These are phyloP conservation scores for Passer montanus DNA, from an alignment of 2,113 vertebrate species.

Conservation along the genomic window DNA sequence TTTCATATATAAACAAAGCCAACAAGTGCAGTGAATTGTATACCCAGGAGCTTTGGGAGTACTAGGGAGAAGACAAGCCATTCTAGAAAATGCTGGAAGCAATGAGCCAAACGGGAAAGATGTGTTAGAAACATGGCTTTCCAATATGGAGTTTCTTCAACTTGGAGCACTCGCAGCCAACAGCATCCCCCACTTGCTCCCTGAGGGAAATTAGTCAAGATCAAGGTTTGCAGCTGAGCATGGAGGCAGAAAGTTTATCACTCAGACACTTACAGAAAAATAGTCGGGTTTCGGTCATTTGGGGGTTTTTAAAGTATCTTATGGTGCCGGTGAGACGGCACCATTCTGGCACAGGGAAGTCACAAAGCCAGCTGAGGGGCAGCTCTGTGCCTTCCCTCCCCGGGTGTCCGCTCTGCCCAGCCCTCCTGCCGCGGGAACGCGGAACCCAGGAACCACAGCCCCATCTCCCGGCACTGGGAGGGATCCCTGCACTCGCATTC, in stretches of 20 bases:
- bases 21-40: not conserved
- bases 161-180: not conserved
- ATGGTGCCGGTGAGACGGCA: not conserved
- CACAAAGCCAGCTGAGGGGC: not conserved
- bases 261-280: accelerated
- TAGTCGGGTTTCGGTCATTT: accelerated
- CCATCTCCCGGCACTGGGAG: not conserved
- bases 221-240: not conserved
- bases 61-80: not conserved
- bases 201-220: not conserved
- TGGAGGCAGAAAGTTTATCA: not conserved
- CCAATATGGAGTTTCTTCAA: not conserved
- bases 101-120: not conserved
- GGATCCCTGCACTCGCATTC: accelerated
- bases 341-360: too few species aligned
- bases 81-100: not conserved
- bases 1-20: not conserved
- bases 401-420: not conserved
- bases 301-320: accelerated
- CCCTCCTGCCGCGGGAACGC: accelerated
- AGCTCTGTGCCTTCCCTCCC: not conserved
- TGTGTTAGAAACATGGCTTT: not conserved
- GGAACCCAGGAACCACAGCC: not conserved
- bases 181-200: not conserved
- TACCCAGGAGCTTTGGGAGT: not conserved